These are phyloP conservation scores for Sceloporus undulatus DNA, from an alignment of 2,113 vertebrate genomes.

Conservation along the genomic window DNA sequence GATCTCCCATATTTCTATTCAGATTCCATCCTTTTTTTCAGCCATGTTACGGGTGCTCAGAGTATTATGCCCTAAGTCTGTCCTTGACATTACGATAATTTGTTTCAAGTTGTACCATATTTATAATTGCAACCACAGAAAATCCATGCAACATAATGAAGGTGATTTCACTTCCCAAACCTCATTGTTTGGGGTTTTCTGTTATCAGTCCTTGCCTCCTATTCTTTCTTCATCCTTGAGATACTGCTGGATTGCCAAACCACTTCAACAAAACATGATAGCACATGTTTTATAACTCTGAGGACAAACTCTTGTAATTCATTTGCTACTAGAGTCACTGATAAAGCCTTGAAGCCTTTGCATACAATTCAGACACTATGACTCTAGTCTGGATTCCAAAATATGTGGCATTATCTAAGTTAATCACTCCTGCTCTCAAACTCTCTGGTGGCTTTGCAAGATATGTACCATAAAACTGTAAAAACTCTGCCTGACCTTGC, in stretches of 20 bases:
- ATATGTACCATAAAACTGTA: conserved; percentile 46
- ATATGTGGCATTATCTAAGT: conserved; percentile 45
- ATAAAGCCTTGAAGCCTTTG: conserved; percentile 21
- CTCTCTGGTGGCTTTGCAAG: conserved; percentile 46
- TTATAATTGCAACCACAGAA: background rate
- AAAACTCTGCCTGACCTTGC: conserved; percentile 26
- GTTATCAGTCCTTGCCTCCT: conserved; percentile 31
- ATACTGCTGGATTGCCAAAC: conserved; percentile 32
- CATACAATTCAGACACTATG: conserved; percentile 47
- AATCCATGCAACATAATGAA: background rate
- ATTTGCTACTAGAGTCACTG: background rate
- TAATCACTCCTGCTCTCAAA: conserved; percentile 36
- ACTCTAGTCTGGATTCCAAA: conserved; percentile 53
- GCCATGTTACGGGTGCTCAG: background rate
- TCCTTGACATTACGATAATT: conserved; percentile 26
- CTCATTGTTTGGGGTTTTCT: conserved; percentile 21
- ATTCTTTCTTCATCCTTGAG: conserved; percentile 28
- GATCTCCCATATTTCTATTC: background rate
- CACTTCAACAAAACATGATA: background rate
- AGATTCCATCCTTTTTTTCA: background rate
- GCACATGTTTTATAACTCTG: background rate
- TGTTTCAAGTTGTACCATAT: background rate
- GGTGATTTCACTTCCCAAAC: background rate
- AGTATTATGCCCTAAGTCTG: background rate
- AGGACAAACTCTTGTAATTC: conserved; percentile 28